Evolutionary conservation across 92 coral and sea anemone genomes (phyloP), one percentile per base, ranked within the genome.

Genomic region (Porites evermanni): DNA sequence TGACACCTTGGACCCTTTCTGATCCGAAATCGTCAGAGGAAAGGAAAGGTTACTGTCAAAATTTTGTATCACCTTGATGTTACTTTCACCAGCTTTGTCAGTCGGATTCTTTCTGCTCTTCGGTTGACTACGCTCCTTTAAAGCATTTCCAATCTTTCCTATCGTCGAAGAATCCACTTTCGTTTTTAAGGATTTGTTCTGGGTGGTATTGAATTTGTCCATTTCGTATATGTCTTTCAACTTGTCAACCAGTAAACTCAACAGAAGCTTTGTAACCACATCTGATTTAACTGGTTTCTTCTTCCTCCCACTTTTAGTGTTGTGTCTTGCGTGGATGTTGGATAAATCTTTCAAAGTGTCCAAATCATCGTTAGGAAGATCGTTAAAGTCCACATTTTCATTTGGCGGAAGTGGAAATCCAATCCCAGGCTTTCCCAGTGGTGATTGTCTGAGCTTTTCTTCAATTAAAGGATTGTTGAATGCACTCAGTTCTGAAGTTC

Each of bases 151-250:
- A 70, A 93, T 86, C 66, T 91, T 95, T 20, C 95, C 95, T 56
- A 87, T 56, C 6, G 94, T 77, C 64, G 85, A 78, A 1, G 96
- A 88, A 64, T 93, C 86, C 29, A 76, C 47, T 38, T 38, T 38
- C 47, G 5, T 17, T 50, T 70, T 76, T n/a, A 65, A 32, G 10
- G 86, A 59, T 5, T 75, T 84, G 11, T 19, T 77, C 10, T 64
- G 93, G 20, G 74, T 67, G 61, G 83, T 84, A 68, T 79, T 94
- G 19, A 94, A 72, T 75, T 93, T 85, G 64, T 93, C 98, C 74
- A 95, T 88, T 73, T 95, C 95, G 79, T 95, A 95, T 60, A 95
- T 95, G 53, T 95, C 98, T 84, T 93, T 93, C 81, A 95, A 77
- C 67, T 95, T 95, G 79, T 95, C 98, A 23, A 95, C 98, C 54